phyloP scores from a whole-genome alignment of 2,113 vertebrate species.

The Tringa solitaria region DNA sequence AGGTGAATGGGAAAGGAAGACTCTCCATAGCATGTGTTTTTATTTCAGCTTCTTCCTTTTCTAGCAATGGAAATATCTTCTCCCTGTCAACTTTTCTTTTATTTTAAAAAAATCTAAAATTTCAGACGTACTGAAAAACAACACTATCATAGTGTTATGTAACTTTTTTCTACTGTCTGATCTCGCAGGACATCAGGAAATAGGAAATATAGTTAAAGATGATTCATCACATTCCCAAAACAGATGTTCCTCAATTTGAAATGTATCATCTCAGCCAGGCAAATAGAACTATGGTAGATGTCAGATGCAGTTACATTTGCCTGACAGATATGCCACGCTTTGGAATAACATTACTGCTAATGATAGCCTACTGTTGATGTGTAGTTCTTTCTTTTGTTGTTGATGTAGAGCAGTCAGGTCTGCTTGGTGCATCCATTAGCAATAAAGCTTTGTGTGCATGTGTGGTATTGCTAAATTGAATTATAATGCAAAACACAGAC shows the following conservation, averaged over 20 bases:
- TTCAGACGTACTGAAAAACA: background rate
- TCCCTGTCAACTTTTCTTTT: background rate
- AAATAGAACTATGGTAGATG: slow-evolving; percentile 16
- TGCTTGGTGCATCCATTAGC: slow-evolving; percentile 36
- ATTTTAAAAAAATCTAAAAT: background rate
- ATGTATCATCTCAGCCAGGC: background rate
- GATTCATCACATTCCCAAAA: background rate
- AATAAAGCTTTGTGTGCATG: background rate
- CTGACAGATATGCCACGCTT: slow-evolving; percentile 17
- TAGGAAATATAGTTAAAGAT: slow-evolving; percentile 31
- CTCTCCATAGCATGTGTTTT: background rate
- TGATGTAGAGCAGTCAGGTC: slow-evolving; percentile 44
- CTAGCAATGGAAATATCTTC: background rate
- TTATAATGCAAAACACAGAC: slow-evolving; percentile 44
- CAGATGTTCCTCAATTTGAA: slow-evolving; percentile 48
- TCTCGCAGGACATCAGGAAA: slow-evolving; percentile 16
- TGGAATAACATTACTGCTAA: slow-evolving; percentile 55
- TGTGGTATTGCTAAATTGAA: slow-evolving; percentile 33
- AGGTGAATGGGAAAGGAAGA: background rate
- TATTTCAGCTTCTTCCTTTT: background rate
- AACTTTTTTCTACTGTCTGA: slow-evolving; percentile 13
- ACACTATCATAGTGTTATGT: background rate
- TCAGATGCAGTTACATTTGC: slow-evolving; percentile 38
- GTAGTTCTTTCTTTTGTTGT: slow-evolving; percentile 26
- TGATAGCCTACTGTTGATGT: slow-evolving; percentile 36